Evolutionary conservation across 2,113 vertebrate species (phyloP).

Genomic region (Thryonomys swinderianus): DNA sequence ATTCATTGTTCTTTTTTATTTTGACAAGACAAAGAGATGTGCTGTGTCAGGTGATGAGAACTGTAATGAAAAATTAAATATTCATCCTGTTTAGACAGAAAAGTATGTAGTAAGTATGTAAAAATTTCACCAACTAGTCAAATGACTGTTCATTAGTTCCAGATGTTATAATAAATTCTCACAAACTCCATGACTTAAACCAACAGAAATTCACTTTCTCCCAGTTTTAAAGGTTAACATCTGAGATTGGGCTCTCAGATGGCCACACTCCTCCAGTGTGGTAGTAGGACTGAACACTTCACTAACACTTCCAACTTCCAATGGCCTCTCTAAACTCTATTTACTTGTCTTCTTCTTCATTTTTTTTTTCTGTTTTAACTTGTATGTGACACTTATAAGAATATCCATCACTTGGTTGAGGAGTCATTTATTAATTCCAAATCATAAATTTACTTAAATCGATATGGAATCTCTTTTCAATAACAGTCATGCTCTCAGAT

Average conservation of each 20-base stretch:
- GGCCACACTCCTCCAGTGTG: background rate
- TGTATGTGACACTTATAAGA: background rate
- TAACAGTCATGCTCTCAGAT: background rate
- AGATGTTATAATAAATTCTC: background rate
- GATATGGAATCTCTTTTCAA: background rate
- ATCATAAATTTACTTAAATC: background rate
- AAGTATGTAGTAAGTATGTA: background rate
- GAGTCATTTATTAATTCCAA: background rate
- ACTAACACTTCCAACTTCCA: background rate
- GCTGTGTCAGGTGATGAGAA: background rate
- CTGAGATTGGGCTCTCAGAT: background rate
- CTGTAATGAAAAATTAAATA: background rate
- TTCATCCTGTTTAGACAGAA: background rate
- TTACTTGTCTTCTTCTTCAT: background rate
- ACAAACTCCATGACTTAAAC: background rate
- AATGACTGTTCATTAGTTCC: background rate
- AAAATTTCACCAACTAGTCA: background rate
- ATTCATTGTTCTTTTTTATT: background rate
- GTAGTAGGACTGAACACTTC: background rate
- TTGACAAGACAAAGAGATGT: background rate
- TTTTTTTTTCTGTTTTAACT: background rate
- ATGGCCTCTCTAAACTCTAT: background rate
- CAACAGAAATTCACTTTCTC: background rate
- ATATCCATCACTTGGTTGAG: background rate
- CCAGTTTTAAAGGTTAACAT: background rate